phyloP scores from a whole-genome alignment of 1,140 invertebrate genomes.

The Dendroctonus ponderosae region DNA sequence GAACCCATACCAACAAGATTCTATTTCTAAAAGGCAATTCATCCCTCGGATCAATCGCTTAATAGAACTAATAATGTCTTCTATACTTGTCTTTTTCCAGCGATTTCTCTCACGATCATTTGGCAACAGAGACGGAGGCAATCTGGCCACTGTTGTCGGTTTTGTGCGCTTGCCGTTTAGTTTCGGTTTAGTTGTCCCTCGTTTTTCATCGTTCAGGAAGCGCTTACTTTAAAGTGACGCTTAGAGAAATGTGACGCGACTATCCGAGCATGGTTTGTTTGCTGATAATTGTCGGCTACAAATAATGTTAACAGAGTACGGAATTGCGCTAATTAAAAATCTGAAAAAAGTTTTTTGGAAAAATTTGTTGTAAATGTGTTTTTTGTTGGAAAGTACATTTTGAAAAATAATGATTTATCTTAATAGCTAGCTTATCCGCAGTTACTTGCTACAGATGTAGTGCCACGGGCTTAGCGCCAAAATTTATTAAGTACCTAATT shows the following conservation, averaged over 20 bases:
- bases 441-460: too few species aligned
- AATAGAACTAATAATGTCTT: slow-evolving; percentile 6
- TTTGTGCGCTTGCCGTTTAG: slow-evolving; percentile 32
- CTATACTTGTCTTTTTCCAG: slow-evolving; percentile 5
- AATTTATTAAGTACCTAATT: too few species aligned
- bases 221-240: slow-evolving; percentile 17
- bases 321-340: too few species aligned
- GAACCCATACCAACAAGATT: too few species aligned
- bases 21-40: too few species aligned
- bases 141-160: slow-evolving; percentile 21
- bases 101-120: slow-evolving; percentile 15
- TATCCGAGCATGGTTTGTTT: slow-evolving; percentile 11
- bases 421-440: too few species aligned
- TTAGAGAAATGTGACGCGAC: slow-evolving; percentile 8
- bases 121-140: slow-evolving; percentile 25
- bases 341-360: too few species aligned
- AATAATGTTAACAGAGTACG: too few species aligned
- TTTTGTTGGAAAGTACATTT: too few species aligned
- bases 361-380: too few species aligned
- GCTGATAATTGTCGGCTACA: slow-evolving; percentile 2
- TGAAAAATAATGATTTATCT: too few species aligned
- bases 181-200: slow-evolving; percentile 25
- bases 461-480: too few species aligned
- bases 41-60: slow-evolving; percentile 10
- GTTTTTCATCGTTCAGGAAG: slow-evolving; percentile 22